A percentile compares a stretch with the other conserved stretches of the same genome.
These are phyloP conservation scores for Lucinisca nassula DNA, from an alignment of 2,888 invertebrate genomes.

Conservation along the genomic window DNA sequence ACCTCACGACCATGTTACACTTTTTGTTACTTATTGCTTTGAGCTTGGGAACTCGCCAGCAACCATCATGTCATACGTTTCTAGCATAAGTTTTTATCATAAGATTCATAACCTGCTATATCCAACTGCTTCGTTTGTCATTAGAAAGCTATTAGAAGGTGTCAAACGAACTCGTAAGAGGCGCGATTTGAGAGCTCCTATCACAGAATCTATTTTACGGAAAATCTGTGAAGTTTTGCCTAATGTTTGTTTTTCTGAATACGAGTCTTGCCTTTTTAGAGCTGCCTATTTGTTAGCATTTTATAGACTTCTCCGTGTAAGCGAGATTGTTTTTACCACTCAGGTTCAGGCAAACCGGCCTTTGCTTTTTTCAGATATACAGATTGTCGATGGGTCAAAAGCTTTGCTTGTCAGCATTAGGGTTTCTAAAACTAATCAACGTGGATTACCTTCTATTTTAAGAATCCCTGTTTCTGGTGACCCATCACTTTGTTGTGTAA, in stretches of 20 bases:
- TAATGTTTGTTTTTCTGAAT: neutral
- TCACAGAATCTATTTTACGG: neutral
- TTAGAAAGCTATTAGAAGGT: slow-evolving; percentile 30
- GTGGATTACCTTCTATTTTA: neutral
- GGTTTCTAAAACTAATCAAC: neutral
- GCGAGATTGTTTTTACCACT: neutral
- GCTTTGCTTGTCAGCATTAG: neutral
- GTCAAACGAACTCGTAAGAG: neutral
- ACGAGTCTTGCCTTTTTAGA: neutral
- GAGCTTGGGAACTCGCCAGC: neutral
- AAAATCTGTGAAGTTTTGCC: neutral
- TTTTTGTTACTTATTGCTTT: slow-evolving; percentile 26
- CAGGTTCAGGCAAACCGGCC: neutral
- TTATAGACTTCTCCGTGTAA: neutral
- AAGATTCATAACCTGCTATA: slow-evolving; percentile 7
- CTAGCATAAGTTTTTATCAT: slow-evolving; percentile 18
- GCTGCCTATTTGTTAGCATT: slow-evolving; percentile 91
- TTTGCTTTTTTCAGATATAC: neutral
- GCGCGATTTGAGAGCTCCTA: slow-evolving; percentile 17
- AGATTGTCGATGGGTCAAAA: neutral
- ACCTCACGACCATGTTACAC: neutral
- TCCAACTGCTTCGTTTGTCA: neutral
- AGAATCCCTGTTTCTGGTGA: neutral
- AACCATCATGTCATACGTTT: slow-evolving; percentile 4
- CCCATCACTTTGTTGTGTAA: neutral